Evolutionary conservation across 1,140 invertebrate species (phyloP), one percentile per base, ranked within the genome.

Genomic region (Papilio machaon): DNA sequence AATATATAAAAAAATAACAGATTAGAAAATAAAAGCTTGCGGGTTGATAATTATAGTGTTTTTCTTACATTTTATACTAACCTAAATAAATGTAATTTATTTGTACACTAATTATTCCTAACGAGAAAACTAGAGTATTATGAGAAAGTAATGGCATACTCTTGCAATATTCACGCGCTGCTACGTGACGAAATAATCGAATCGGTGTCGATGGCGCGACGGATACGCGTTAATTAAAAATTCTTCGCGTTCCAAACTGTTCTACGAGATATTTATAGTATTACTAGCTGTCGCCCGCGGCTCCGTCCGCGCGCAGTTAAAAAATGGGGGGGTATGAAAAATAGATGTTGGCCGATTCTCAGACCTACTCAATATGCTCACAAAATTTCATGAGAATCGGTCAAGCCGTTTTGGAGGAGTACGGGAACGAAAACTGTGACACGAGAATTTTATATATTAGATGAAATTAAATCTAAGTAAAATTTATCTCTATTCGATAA

Each of bases 171-270:
- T 70, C 64, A 30, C 11, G 11, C 30, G 23, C 52, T 6, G 52
- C 64, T 70, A 70, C 64, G 64, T 70, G 30, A 70, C 64, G 30
- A 70, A 70, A 70, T 70, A 70, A 70, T 70, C 35, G 64, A 15
- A 38, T 70, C 30, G 30, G 30, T 70, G 64, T 38, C 30, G 64
- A 70, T 70, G 30, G 64, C 64, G 64, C 64, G 64, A 70, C 64
- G 30, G 30, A 10, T 70, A 70, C 30, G 64, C 64, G 64, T 70
- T 70, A 70, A 70, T 70, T 70, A 70, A 70, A 70, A 70, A 70
- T 70, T 70, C 64, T 70, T 35, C 6, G 10, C 23, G 64, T 70
- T 35, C 64, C 64, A 35, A 17, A 64, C 19, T 13, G 30, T 70
- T 35, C 30, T 17, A 70, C 11, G 64, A 70, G 64, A 70, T 70